Conservation (phyloP, 2,888 invertebrate species). For the Lamellibrachia columna region DNA sequence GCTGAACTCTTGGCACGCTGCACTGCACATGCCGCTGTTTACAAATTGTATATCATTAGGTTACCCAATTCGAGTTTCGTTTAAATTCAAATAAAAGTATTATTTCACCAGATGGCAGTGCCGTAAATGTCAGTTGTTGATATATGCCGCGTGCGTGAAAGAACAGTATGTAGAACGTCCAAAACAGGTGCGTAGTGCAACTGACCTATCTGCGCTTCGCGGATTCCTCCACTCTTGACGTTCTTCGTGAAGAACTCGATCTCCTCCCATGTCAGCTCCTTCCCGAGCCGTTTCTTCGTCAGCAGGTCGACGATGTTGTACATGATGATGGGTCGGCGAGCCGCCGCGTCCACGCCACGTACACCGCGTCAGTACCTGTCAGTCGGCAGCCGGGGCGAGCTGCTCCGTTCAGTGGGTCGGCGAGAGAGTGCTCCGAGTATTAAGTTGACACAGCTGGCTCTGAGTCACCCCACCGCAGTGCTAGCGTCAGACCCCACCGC, state of each 20-base stretch:
- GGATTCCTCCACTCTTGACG: slow-evolving; percentile 24
- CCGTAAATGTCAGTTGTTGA: background rate
- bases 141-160: background rate
- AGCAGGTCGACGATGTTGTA: slow-evolving; percentile 20
- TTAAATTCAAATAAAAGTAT: background rate
- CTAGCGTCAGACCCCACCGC: too few relatives aligned
- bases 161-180: background rate
- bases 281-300: slow-evolving; percentile 17
- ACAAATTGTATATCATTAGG: background rate
- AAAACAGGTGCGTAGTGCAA: background rate
- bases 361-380: background rate
- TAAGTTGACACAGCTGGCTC: background rate
- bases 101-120: background rate
- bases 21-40: background rate
- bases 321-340: background rate
- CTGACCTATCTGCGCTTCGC: slow-evolving; percentile 23
- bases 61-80: background rate
- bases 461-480: background rate
- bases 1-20: background rate
- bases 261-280: slow-evolving; percentile 23
- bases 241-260: slow-evolving; percentile 22
- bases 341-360: too few relatives aligned
- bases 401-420: background rate
- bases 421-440: background rate
- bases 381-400: background rate